Evolutionary conservation across 2,888 invertebrate genomes (phyloP), one percentile per base, ranked within the genome.

Genomic region (Mesoligia furuncula): DNA sequence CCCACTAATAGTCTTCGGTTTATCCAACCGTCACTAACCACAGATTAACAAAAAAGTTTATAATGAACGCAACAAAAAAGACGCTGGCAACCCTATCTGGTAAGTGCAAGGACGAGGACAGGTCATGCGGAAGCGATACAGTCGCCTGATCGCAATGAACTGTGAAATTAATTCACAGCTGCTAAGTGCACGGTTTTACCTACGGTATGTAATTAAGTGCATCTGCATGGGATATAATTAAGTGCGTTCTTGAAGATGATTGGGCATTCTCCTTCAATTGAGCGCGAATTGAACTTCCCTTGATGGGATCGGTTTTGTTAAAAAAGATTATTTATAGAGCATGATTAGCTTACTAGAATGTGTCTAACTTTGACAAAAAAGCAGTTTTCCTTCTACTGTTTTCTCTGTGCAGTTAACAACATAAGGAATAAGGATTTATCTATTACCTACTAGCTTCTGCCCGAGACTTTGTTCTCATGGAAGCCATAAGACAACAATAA

Each of bases 91-190:
- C 86, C 85, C 83, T 86, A 66, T 2, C 42, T 27, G 15, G 65
- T 65, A 24, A 51, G 36, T 57, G 57, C 78, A 84, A 86, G 81
- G 81, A 72, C 81, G 71, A 75, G 75, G 77, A 75, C 81, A 81
- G 85, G 85, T 84, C 86, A 85, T 71, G 36, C 89, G 91, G 91
- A 91, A 91, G 86, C 77, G 73, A 84, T 72, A 62, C 75, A 77
- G 79, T 51, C 77, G 15, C 79, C 65, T 24, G 80, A 68, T 75
- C 48, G 76, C 80, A 87, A 82, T 89, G 86, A 90, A 84, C 87
- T 81, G 85, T 89, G 84, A 84, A 86, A 87, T 89, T 79, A 81
- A 87, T 79, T 83, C 75, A 48, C 79, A 70, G 75, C 76, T 78
- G 77, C 5, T 51, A 27, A 67, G 51, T 78, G 68, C 70, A 68